Conservation (phyloP, 1,140 invertebrate genomes). For the Caenorhabditis latens region DNA sequence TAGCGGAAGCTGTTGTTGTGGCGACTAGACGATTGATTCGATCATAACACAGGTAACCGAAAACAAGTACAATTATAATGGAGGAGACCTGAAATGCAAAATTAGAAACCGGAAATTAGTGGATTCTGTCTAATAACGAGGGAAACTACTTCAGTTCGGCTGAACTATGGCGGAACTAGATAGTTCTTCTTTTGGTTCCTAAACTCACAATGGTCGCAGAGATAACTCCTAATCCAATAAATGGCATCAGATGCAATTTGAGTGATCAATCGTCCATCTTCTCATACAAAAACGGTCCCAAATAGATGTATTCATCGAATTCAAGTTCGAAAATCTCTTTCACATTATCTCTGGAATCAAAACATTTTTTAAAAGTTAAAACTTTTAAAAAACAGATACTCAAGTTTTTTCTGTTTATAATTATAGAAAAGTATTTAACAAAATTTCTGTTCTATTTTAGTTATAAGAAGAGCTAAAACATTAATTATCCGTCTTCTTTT, state of each 20-base stretch:
- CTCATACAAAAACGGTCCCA: conserved; percentile 4
- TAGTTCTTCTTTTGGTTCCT: no score
- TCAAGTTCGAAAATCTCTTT: conserved; percentile 22
- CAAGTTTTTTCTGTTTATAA: no score
- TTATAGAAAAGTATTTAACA: no score
- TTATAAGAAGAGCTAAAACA: no score
- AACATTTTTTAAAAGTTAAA: background rate
- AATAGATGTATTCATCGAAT: conserved; percentile 19
- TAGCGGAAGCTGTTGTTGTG: background rate
- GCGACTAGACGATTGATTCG: background rate
- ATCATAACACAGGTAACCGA: conserved; percentile 3
- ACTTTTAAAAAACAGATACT: background rate
- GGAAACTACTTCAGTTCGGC: no score
- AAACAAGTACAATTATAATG: background rate
- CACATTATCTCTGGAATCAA: background rate
- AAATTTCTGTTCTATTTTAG: no score
- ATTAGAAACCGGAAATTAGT: background rate
- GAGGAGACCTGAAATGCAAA: background rate
- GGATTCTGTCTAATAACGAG: no score
- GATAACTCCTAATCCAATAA: conserved; percentile 7
- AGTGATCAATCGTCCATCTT: background rate
- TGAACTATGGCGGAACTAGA: no score
- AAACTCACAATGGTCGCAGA: conserved; percentile 15
- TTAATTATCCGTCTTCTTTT: background rate
- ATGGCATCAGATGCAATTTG: background rate